phyloP scores from a whole-genome alignment of 2,113 vertebrate species.

The Scomber colias region DNA sequence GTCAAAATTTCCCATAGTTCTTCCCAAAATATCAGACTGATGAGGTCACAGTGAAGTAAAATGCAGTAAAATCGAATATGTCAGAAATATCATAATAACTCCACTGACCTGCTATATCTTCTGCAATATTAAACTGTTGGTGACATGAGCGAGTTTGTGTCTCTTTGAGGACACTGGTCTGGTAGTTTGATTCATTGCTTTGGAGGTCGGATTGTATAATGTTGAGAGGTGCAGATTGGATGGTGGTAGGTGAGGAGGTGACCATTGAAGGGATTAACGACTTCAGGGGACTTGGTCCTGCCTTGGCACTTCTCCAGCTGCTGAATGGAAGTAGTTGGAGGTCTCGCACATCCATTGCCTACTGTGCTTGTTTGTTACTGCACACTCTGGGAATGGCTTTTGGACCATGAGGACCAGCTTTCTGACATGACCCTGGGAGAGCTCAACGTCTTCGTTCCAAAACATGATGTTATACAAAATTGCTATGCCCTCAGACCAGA shows the following conservation, averaged over 20 bases:
- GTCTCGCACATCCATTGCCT: conserved; percentile 28
- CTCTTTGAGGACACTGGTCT: conserved; percentile 5
- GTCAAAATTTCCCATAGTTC: no score
- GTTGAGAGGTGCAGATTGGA: conserved; percentile 35
- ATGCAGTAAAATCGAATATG: neutral
- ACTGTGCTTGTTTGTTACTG: conserved; percentile 27
- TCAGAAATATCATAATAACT: conserved; percentile 8
- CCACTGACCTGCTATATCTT: neutral
- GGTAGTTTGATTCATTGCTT: conserved; percentile 20
- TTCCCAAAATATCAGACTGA: neutral
- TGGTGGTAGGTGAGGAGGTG: conserved; percentile 32
- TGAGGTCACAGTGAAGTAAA: neutral
- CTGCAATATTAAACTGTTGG: neutral
- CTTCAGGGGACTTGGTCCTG: conserved; percentile 35
- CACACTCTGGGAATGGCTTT: conserved; percentile 6
- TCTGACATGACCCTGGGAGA: conserved; percentile 17
- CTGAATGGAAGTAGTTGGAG: conserved; percentile 19
- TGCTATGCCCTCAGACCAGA: conserved; percentile 7
- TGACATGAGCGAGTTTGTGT: neutral
- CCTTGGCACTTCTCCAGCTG: conserved; percentile 28
- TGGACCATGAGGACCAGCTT: neutral
- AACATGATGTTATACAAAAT: conserved; percentile 6
- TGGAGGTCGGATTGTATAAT: conserved; percentile 29
- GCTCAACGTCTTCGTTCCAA: conserved; percentile 5
- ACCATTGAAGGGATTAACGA: conserved; percentile 42